Base-by-base conservation (phyloP, 2,888 invertebrate species). In the Cataglyphis rosenhaueri region DNA sequence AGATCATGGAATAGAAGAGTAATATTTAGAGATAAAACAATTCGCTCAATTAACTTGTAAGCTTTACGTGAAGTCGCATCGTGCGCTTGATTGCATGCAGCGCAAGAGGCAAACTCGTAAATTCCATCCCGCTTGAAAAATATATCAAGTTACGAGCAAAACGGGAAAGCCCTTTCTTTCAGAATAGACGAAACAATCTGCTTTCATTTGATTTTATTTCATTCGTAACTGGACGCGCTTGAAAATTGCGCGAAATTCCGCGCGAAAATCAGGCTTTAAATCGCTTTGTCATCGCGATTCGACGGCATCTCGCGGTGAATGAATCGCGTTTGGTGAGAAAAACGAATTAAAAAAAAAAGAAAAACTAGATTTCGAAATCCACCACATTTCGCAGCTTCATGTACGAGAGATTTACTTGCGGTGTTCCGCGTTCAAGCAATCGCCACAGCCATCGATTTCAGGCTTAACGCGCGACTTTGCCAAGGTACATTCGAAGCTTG, bases 151-250 rank as follows among this genome's bases (percentile, higher is more conserved):
- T 78, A 78, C 70, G 32, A 61, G 21, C 15, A 41, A 55, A 66
- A 76, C 15, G 55, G n/a, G 35, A 48, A 48, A 71, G 21, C 59
- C 35, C 35, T 21, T 70, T 70, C 59, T 68, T 59, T 71, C 35
- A 59, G 25, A 44, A 61, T 12, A 35, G 9, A 48, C 32, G 18
- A 68, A 41, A 78, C 78, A 79, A 79, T 79, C 71, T 48, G 71
- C 59, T 79, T 79, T 44, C 59, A 44, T 79, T 79, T 79, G 59
- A 79, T 79, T 70, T 79, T 71, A 79, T 71, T 71, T 71, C 35
- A 3, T 25, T 61, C 71, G 71, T 68, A 70, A 61, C 48, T 44
- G 59, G 48, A 71, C 35, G 71, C n/a, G 41, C 12, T 29, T 25
- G 44, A 5, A 79, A 79, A 75, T 76, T 81, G 76, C 57, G 64